Conservation (phyloP, 2,113 vertebrate species). For the Eurypyga helias region DNA sequence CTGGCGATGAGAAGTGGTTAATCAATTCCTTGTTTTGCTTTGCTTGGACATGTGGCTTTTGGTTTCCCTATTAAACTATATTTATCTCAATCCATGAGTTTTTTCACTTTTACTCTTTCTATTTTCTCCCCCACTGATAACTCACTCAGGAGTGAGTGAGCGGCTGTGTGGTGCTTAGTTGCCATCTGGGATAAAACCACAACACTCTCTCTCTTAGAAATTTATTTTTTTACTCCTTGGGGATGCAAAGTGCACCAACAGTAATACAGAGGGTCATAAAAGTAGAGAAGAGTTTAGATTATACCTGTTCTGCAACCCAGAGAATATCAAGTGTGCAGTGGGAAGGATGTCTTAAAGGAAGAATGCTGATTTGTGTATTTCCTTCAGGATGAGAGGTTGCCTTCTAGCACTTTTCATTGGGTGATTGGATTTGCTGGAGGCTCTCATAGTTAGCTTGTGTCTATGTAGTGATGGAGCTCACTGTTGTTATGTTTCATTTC, state of each 20-base stretch:
- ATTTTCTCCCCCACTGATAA: no score
- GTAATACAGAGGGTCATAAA: background rate
- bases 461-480: background rate
- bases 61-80: no score
- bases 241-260: background rate
- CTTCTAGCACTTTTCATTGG: background rate
- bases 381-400: background rate
- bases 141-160: no score
- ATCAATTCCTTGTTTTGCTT: no score
- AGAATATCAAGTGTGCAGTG: background rate
- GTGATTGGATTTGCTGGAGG: background rate
- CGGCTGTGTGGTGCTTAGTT: no score
- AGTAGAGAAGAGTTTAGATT: background rate
- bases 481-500: background rate
- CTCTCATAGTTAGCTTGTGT: background rate
- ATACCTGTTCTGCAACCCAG: background rate
- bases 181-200: no score
- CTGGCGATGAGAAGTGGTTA: no score
- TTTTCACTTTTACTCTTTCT: no score
- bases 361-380: background rate
- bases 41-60: no score
- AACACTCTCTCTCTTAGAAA: background rate
- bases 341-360: background rate
- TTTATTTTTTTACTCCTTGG: background rate
- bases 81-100: no score